phyloP scores from a whole-genome alignment of 2,797 vertebrate species.

The Falco biarmicus region DNA sequence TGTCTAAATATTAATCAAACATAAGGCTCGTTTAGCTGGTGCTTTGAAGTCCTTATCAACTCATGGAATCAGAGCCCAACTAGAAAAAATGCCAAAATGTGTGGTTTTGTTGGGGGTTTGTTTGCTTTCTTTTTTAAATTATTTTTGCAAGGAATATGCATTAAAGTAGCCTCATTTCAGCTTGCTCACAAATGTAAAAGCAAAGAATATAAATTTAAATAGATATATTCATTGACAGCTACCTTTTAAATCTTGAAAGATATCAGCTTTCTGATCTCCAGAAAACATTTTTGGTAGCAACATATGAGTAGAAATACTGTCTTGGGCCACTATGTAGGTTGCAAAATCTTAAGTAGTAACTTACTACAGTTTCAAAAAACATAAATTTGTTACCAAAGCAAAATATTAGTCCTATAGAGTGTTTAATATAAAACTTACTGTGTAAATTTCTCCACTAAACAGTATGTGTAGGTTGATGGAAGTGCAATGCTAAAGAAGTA shows the following conservation, averaged over 20 bases:
- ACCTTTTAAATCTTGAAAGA: not conserved
- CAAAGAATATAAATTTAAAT: not conserved
- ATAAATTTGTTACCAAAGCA: not conserved
- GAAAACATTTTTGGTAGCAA: not conserved
- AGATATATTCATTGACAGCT: not conserved
- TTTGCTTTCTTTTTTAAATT: not conserved
- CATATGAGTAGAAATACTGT: not conserved
- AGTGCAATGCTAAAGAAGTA: not conserved
- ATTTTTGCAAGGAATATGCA: not conserved
- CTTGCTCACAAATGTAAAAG: not conserved
- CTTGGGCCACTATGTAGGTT: not conserved
- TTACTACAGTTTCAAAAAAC: not conserved
- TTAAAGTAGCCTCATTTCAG: not conserved
- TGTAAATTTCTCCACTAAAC: not conserved
- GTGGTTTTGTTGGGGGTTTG: rapidly evolving
- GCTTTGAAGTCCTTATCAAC: not conserved
- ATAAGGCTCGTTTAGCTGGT: not conserved
- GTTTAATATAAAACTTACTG: not conserved
- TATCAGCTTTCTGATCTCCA: not conserved
- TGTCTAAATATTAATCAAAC: not conserved
- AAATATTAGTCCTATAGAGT: not conserved
- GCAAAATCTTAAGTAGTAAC: not conserved
- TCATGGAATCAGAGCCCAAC: not conserved
- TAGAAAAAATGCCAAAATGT: not conserved
- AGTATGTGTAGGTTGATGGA: not conserved